phyloP scores from a whole-genome alignment of 2,113 vertebrate genomes.

The Dasyurus viverrinus region DNA sequence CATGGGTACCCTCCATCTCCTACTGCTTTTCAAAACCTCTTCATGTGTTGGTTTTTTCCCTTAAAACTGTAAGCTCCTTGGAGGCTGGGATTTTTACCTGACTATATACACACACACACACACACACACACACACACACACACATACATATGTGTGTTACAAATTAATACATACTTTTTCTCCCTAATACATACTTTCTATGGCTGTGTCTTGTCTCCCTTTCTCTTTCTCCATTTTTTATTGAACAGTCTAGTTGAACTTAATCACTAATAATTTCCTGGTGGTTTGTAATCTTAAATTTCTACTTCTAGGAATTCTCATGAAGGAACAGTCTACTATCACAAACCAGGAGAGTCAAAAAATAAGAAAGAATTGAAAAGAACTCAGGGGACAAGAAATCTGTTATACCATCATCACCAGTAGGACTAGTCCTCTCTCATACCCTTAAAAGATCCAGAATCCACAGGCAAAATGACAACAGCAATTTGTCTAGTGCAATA shows the following conservation, averaged over 20 bases:
- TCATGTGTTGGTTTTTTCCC: not conserved
- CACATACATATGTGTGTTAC: too few species aligned
- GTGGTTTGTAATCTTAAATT: not conserved
- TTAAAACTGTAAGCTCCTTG: not conserved
- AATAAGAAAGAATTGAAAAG: not conserved
- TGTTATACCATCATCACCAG: not conserved
- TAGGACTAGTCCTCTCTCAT: not conserved
- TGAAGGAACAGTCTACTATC: not conserved
- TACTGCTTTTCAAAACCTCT: not conserved
- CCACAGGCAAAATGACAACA: not conserved
- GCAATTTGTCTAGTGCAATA: not conserved
- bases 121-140: too few species aligned
- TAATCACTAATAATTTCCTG: not conserved
- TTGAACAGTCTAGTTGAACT: not conserved
- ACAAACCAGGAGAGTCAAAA: not conserved
- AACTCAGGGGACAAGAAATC: not conserved
- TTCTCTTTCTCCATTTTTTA: too few species aligned
- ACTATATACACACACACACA: not conserved
- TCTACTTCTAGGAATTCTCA: not conserved
- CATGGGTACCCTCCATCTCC: not conserved
- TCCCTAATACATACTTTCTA: too few species aligned
- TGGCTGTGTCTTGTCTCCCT: not conserved
- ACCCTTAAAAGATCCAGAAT: not conserved
- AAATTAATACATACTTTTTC: too few species aligned
- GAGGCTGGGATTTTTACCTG: not conserved